Base-by-base conservation (phyloP, 2,113 vertebrate species). In the Uria aalge region DNA sequence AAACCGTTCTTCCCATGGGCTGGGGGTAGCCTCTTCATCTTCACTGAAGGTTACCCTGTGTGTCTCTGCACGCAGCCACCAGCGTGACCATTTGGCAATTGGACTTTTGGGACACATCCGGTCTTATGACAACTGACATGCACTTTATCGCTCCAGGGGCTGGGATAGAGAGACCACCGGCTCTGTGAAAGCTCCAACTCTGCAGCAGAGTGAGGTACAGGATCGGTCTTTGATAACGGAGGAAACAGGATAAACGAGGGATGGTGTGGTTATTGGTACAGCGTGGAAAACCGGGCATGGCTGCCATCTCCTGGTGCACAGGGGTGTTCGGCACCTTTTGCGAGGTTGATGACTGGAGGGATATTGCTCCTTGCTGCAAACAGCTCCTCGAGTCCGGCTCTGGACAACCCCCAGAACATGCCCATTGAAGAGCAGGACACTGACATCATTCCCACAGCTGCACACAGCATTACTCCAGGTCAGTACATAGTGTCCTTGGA, bases 361-460 rank as follows among this genome's bases (percentile, higher is more conserved):
- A 6, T 45, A 34, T 11, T 67, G 26, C 11, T 71, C 66, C 38
- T 38, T 0, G 0, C 79, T 74, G 86, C 50, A 57, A 67, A 43
- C 7, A 0, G 30, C 63, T 88, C 75, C 26, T 1, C 2, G 45
- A 82, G 2, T 20, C 50, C 3, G 2, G 22, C 67, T 69, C 75
- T 74, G 6, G 7, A 13, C 24, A 62, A 7, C 21, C 19, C 45
- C 19, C 41, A 71, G 41, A 57, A 53, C 43, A 9, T 34, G 41
- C 29, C 68, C 76, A 5, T 21, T 16, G 76, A 71, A 55, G 63
- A 77, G n/a, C 83, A 63, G 64, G 76, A 91, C 55, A 19, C 89
- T 96, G 87, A 89, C 80, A 95, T 95, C 86, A 95, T 81, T 81
- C 76, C 83, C 56, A 56, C 89, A 95, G 91, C 94, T 94, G 94